These are phyloP conservation scores for Sinocyclocheilus rhinocerous DNA, from an alignment of 2,113 vertebrate genomes.

Conservation along the genomic window DNA sequence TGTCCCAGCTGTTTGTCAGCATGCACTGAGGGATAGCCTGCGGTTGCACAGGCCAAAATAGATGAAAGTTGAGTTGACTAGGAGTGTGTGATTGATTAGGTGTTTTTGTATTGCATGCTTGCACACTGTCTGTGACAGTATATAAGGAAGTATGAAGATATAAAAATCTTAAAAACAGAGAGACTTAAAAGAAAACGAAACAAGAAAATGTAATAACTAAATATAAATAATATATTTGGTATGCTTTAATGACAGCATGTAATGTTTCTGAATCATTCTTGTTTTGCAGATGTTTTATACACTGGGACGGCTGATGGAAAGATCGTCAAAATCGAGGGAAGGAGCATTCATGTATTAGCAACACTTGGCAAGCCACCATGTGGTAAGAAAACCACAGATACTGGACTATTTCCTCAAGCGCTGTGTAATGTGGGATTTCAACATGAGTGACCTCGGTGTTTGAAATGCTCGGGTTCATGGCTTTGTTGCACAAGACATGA, in stretches of 20 bases:
- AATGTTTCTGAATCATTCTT: not conserved
- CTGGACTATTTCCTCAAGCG: not conserved
- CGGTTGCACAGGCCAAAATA: not conserved
- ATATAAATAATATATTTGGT: not conserved
- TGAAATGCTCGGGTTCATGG: not conserved
- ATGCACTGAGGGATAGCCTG: not conserved
- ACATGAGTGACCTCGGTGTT: conserved; percentile 9
- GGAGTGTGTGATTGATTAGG: not conserved
- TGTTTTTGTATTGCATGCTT: not conserved
- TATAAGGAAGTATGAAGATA: not conserved
- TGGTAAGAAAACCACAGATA: conserved; percentile 77
- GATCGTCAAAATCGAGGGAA: conserved; percentile 88
- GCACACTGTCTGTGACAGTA: not conserved
- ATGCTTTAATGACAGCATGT: not conserved
- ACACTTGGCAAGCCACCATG: conserved; percentile 86
- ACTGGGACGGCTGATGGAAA: conserved; percentile 92
- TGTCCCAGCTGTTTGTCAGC: not conserved
- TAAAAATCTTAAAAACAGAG: not conserved
- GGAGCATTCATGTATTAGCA: conserved; percentile 80
- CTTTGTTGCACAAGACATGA: not conserved
- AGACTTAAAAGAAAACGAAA: too few relatives aligned
- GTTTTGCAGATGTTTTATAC: conserved; percentile 85
- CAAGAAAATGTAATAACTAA: too few relatives aligned
- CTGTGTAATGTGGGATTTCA: conserved; percentile 2
- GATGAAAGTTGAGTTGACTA: conserved; percentile 11